Evolutionary conservation across 2,888 invertebrate species (phyloP), one percentile per base, ranked within the genome.

Genomic region (Harpalus rufipes): DNA sequence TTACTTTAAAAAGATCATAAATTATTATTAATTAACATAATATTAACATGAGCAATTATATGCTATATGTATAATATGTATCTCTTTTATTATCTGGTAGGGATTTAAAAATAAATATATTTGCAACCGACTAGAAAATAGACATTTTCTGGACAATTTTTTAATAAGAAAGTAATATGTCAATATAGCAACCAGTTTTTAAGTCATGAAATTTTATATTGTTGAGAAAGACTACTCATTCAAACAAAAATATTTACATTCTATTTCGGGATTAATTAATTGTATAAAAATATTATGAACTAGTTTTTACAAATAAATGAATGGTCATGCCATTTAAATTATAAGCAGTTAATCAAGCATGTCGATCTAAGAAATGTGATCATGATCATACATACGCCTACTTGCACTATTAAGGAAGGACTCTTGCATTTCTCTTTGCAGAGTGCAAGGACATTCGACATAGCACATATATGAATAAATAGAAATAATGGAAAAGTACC

Each of bases 151-250:
- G n/a, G n/a, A n/a, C n/a, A n/a, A n/a, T n/a, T n/a, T n/a, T n/a
- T n/a, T n/a, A n/a, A n/a, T n/a, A n/a, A n/a, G n/a, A n/a, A n/a
- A n/a, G n/a, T n/a, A n/a, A n/a, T n/a, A n/a, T n/a, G n/a, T n/a
- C 63, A 63, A 63, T 63, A 25, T 63, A 25, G 63, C 63, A 63
- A 63, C 63, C 63, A 63, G 63, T 63, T 63, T 63, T 63, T 63
- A 1, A 21, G 32, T 25, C 25, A 63, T 63, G 10, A 63, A 63
- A 25, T 25, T 63, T 25, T 63, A 63, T 63, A 25, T 63, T 25
- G 63, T 25, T 63, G 21, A 21, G 1, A 21, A 21, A 21, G 21
- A 3, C 21, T 7, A 63, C 25, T 21, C 25, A 63, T 8, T 25
- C 1, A 63, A 63, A 25, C 12, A 10, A 7, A 63, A 63, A 63